Evolutionary conservation across 2,113 vertebrate genomes (phyloP), one percentile per base, ranked within the genome.

Genomic region (Stegastes partitus): DNA sequence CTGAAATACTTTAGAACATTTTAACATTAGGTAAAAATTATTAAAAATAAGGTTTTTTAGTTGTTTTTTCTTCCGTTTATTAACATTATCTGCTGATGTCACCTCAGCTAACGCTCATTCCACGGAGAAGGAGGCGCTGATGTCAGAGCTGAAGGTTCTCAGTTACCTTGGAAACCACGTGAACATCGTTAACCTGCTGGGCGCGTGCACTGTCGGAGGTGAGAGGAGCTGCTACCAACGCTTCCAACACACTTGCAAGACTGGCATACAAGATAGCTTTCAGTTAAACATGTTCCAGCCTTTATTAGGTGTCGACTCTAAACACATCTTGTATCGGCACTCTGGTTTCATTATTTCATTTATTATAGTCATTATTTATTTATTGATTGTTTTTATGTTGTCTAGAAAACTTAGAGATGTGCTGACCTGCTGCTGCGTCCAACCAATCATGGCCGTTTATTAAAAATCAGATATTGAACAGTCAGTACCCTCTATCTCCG

Each of bases 81-180:
- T 56, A 66, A 50, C 23, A 45, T 67, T 69, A 6, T 34, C 18
- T 82, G 67, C 58, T 86, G 64, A 84, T 91, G 66, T 88, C 85
- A 56, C 77, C 62, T 1, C 89, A 99, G 97, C 96, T 57, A 98
- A 97, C 16, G 97, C 97, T 85, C 97, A 98, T 85, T 86, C 96
- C 58, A 99, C 97, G 0, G 97, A 99, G 87, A 96, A 97, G 84
- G 97, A 99, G 89, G 97, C 97, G 11, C 94, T 99, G 79, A 99
- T 99, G 97, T 98, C 97, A 8, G 97, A 99, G 87, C 96, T 99
- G 74, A 99, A 99, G 92, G 97, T 99, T 75, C 91, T 99, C 79
- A 97, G 96, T 92, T 98, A 98, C 92, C 96, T 99, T 18, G 97
- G 97, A 56, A 97, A 97, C 90, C 97, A 99, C 34, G 94, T 98